Base-by-base conservation (phyloP, 2,888 invertebrate genomes). In the Bruchidius siliquastri region DNA sequence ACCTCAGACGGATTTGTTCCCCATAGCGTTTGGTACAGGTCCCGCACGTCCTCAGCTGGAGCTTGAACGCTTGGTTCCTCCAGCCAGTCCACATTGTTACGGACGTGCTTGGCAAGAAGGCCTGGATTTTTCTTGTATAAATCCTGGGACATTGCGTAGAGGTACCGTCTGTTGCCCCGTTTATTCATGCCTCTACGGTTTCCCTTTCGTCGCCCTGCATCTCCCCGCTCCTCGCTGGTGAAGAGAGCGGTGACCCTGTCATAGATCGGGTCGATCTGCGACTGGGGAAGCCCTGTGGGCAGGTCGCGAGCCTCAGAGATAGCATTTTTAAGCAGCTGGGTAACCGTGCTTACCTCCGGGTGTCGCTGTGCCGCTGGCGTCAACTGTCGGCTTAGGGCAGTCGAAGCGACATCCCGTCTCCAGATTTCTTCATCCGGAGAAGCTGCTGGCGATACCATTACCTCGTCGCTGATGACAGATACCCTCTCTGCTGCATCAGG, bases 121-220 rank as follows among this genome's bases (percentile, higher is more conserved):
- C 79, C 80, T 76, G 82, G 83, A 74, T 81, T 81, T 78, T 76
- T 79, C 69, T 78, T 77, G 13, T 72, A 84, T 0, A 84, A 69
- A 4, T 83, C 81, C 74, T 84, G 84, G 69, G 82, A 81, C 0
- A 81, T 72, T 0, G 83, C 81, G 66, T 81, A 84, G 0, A 76
- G 71, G 68, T 77, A 80, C 26, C 77, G 77, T 76, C 80, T 78
- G 66, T 26, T 22, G 26, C 21, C 73, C 20, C 49, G 8, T 18
- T 49, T 49, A 20, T 75, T 22, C 67, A 71, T 70, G 10, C 75
- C 72, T 22, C 72, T 20, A 32, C 71, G 72, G 67, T 68, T 72
- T n/a, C 72, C 75, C 68, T 72, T 73, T 72, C 18, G 74, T 71
- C 13, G 74, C 20, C 49, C 71, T 73, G 21, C 68, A 22, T 6